Percentiles rank a stretch among this genome's conserved stretches.
phyloP scores from a whole-genome alignment of 23 tunicate species.

The Styela clava region DNA sequence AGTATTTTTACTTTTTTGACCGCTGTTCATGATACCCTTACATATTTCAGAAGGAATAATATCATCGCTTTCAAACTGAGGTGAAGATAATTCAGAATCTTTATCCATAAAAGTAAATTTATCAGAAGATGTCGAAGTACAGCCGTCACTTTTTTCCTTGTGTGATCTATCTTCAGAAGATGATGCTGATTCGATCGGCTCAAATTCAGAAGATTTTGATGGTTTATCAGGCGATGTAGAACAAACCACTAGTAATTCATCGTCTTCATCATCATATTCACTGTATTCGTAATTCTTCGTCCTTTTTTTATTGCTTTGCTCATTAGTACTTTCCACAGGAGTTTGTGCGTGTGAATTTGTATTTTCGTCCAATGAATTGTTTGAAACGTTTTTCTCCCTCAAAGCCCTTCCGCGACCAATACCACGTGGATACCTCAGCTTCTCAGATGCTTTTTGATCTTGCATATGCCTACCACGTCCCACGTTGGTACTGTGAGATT shows the following conservation, averaged over 20 bases:
- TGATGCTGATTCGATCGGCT: neutral
- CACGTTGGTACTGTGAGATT: neutral
- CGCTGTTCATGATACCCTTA: neutral
- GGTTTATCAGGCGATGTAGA: neutral
- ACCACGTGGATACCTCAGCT: neutral
- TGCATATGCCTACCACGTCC: neutral
- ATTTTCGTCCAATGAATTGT: neutral
- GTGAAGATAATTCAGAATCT: too few relatives aligned
- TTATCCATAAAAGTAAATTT: neutral
- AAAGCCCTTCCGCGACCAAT: slow-evolving; percentile 16
- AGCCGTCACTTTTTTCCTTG: neutral
- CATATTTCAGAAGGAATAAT: neutral
- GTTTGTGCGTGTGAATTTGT: neutral
- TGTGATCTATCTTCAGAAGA: neutral
- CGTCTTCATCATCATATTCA: neutral
- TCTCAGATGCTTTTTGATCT: neutral
- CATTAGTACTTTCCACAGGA: neutral
- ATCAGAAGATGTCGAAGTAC: neutral
- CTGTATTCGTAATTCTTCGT: neutral
- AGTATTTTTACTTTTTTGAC: neutral
- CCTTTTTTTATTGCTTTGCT: neutral
- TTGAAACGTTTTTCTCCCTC: neutral
- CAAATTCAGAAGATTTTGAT: neutral
- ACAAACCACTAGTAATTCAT: neutral
- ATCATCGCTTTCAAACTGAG: too few relatives aligned